A percentile compares a stretch with the other conserved stretches of the same genome.
These are phyloP conservation scores for Cheiracanthium punctorium DNA, from an alignment of 2,888 invertebrate species.

Conservation along the genomic window DNA sequence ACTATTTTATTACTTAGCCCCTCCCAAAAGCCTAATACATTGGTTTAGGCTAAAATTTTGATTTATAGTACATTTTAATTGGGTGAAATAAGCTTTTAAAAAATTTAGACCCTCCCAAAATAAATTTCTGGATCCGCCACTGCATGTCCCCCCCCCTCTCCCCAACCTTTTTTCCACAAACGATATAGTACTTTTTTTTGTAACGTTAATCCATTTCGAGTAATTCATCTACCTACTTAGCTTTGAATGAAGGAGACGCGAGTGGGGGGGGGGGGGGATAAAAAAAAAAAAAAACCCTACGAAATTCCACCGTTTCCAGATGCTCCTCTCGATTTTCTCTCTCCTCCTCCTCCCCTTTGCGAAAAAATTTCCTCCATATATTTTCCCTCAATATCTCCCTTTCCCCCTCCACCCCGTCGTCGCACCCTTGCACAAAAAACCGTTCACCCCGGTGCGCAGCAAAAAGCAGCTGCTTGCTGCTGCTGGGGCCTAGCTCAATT, in stretches of 20 bases:
- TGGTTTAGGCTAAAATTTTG: too few relatives aligned
- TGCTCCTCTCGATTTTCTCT: too few relatives aligned
- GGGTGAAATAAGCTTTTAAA: too few relatives aligned
- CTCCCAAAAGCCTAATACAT: too few relatives aligned
- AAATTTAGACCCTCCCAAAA: too few relatives aligned
- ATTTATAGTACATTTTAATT: too few relatives aligned
- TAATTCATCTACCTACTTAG: too few relatives aligned
- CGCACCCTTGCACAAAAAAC: constrained; percentile 11
- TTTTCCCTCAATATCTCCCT: neutral
- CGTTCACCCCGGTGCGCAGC: constrained; percentile 55
- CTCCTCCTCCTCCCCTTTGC: neutral
- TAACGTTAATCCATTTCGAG: too few relatives aligned
- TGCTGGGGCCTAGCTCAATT: too few relatives aligned
- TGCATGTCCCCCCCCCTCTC: neutral
- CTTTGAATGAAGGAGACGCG: neutral
- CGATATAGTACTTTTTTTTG: too few relatives aligned
- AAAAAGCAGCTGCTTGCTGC: constrained; percentile 61
- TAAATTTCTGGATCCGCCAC: too few relatives aligned
- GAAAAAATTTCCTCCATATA: constrained; percentile 1
- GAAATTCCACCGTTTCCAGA: constrained; percentile 7
- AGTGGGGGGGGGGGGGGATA: neutral
- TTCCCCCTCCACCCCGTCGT: neutral
- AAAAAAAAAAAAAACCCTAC: neutral
- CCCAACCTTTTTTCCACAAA: constrained; percentile 20
- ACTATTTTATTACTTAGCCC: too few relatives aligned